phyloP scores from a whole-genome alignment of 30 jellyfish, hydroid and myxozoan species.

The Catostylus mosaicus region DNA sequence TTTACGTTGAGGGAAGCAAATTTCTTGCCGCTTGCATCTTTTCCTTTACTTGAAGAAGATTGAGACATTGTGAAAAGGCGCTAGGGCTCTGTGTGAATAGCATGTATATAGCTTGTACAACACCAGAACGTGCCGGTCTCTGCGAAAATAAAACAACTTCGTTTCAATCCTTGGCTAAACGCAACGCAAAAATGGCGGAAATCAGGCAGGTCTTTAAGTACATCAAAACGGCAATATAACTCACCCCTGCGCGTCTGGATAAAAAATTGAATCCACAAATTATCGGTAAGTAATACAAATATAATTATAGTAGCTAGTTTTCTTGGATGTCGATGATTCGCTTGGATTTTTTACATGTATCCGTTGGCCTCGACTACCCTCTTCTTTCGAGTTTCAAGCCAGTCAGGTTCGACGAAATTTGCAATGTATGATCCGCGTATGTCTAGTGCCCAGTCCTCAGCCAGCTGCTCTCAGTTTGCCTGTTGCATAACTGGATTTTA shows the following conservation, averaged over 20 bases:
- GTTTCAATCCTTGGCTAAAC: slow-evolving; percentile 54
- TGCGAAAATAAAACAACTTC: slow-evolving; percentile 44
- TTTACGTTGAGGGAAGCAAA: slow-evolving; percentile 90
- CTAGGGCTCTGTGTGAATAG: slow-evolving; percentile 75
- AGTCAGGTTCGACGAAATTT: slow-evolving; percentile 59
- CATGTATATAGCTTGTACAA: slow-evolving; percentile 91
- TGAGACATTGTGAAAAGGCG: slow-evolving; percentile 96
- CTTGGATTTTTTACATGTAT: slow-evolving; percentile 6
- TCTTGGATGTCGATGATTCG: slow-evolving; percentile 27
- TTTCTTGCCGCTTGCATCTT: slow-evolving; percentile 87
- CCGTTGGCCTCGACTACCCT: neutral
- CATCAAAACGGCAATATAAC: slow-evolving; percentile 3
- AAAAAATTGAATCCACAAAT: slow-evolving; percentile 5
- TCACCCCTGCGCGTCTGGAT: slow-evolving; percentile 86
- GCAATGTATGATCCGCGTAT: slow-evolving; percentile 42
- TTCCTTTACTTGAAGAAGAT: slow-evolving; percentile 92
- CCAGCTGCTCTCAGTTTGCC: slow-evolving; percentile 41
- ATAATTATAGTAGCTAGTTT: slow-evolving; percentile 1
- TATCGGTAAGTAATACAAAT: neutral
- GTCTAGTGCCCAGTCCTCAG: slow-evolving; percentile 42
- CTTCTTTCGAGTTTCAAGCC: slow-evolving; percentile 43
- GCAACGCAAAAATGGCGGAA: slow-evolving; percentile 85
- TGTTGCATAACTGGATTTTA: slow-evolving; percentile 20
- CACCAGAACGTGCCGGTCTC: slow-evolving; percentile 97
- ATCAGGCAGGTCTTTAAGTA: slow-evolving; percentile 47